These are phyloP conservation scores for Orycteropus afer DNA, from an alignment of 2,113 vertebrate species.

Conservation along the genomic window DNA sequence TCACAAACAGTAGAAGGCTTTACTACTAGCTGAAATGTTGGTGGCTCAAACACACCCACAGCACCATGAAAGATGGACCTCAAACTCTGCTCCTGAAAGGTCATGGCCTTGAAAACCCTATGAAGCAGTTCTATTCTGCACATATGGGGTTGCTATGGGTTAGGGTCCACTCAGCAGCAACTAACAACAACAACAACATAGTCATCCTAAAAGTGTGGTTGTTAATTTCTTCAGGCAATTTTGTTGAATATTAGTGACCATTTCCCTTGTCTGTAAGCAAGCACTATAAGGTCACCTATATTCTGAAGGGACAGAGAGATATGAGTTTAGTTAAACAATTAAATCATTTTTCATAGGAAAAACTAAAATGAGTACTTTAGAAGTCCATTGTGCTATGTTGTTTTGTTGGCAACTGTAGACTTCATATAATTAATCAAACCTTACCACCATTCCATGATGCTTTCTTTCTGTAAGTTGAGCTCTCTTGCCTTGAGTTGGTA, in stretches of 20 bases:
- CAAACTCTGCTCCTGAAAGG: background rate
- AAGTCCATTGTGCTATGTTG: background rate
- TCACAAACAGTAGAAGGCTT: background rate
- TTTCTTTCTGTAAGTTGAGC: background rate
- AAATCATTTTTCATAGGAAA: constrained; percentile 15
- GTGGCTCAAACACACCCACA: background rate
- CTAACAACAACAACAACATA: background rate
- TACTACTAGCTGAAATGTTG: background rate
- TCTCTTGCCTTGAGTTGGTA: background rate
- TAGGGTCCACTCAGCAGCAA: background rate
- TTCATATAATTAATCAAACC: background rate
- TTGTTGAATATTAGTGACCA: background rate
- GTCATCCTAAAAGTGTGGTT: background rate
- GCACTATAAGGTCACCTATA: background rate
- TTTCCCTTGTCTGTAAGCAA: background rate
- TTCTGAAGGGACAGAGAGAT: background rate
- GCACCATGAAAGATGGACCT: background rate
- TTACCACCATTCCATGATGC: background rate
- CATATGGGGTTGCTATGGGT: background rate
- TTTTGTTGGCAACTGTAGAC: background rate
- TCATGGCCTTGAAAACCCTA: background rate
- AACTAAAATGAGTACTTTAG: constrained; percentile 3
- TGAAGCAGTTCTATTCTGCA: background rate
- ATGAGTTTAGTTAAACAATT: background rate
- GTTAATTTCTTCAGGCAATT: background rate